A percentile compares a stretch with the other conserved stretches of the same genome.
phyloP scores from a whole-genome alignment of 2,888 invertebrate species.

The Aethes cnicana region DNA sequence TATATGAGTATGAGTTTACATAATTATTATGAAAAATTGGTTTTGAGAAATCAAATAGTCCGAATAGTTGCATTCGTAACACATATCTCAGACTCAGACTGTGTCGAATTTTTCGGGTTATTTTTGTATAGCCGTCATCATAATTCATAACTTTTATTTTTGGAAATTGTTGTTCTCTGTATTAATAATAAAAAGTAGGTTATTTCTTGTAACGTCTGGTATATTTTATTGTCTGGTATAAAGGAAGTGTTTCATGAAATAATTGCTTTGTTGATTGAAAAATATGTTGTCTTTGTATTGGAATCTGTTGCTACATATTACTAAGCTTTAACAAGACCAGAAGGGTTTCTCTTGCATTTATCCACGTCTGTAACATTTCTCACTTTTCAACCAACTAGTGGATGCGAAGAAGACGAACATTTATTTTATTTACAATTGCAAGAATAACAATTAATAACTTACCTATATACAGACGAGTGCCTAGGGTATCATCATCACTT shows the following conservation, averaged over 20 bases:
- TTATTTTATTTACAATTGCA: no score
- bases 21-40: background rate
- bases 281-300: no score
- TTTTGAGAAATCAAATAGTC: constrained; percentile 3
- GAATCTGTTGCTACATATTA: no score
- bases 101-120: constrained; percentile 6
- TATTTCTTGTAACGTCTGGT: constrained; percentile 9
- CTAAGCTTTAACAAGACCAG: no score
- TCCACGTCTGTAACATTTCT: no score
- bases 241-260: constrained; percentile 8
- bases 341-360: no score
- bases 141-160: constrained; percentile 23
- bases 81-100: background rate
- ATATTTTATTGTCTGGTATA: constrained; percentile 19
- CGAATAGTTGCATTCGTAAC: background rate
- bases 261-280: background rate
- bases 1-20: no score
- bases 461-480: no score
- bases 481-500: no score
- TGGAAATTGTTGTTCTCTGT: constrained; percentile 11
- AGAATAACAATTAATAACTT: no score
- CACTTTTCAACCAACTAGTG: no score
- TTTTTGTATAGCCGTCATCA: constrained; percentile 4
- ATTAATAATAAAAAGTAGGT: constrained; percentile 15
- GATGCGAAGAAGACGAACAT: no score